Evolutionary conservation across 2,113 vertebrate genomes (phyloP).

Genomic region (Cranoglanis bouderius): DNA sequence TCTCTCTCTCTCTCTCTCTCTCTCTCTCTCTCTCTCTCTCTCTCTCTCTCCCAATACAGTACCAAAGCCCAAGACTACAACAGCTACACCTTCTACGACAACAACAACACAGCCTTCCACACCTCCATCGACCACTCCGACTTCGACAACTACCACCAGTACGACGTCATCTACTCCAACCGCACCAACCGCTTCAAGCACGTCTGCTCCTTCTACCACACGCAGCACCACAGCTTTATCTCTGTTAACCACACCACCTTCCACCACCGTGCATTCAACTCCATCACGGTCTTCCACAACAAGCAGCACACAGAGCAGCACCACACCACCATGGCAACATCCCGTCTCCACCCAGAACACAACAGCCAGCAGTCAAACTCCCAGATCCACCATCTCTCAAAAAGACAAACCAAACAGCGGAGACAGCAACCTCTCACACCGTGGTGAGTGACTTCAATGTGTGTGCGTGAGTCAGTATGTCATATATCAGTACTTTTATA

Average conservation of each 20-base stretch:
- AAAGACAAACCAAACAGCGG: conserved; percentile 75
- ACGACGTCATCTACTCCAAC: conserved; percentile 30
- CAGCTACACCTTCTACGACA: conserved; percentile 64
- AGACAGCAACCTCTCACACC: conserved; percentile 88
- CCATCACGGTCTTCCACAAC: conserved; percentile 36
- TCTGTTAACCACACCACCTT: conserved; percentile 17
- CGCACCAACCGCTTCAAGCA: conserved; percentile 7
- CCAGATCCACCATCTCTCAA: conserved; percentile 59
- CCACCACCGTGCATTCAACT: conserved; percentile 20
- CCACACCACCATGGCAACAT: conserved; percentile 36
- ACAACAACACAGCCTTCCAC: conserved; percentile 46
- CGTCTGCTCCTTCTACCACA: conserved; percentile 17
- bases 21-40: conserved; percentile 39
- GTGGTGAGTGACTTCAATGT: conserved; percentile 77
- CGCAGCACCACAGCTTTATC: background rate
- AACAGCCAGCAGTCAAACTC: background rate
- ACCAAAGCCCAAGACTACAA: conserved; percentile 68
- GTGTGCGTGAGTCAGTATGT: background rate
- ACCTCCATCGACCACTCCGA: conserved; percentile 31
- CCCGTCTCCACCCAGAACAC: conserved; percentile 46
- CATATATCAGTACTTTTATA: background rate
- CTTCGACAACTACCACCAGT: conserved; percentile 5
- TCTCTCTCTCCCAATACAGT: conserved; percentile 23
- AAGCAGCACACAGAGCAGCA: conserved; percentile 31
- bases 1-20: conserved; percentile 35